A percentile compares a stretch with the other conserved stretches of the same genome.
Evolutionary conservation across 2,888 invertebrate species (phyloP).

Genomic region (Watsonalla cultraria): DNA sequence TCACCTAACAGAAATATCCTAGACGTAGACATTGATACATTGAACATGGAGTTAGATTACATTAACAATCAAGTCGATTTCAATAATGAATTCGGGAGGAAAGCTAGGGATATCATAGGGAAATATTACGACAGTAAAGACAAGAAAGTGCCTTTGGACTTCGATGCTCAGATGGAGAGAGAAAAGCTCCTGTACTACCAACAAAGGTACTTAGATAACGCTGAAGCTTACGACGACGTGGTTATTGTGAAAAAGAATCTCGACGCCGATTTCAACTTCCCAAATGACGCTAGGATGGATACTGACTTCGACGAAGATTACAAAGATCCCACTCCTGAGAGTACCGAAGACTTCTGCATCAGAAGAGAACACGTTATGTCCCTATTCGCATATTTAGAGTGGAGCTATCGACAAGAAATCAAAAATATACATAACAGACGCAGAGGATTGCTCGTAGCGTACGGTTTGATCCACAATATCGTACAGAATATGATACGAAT

Average conservation of each 20-base stretch:
- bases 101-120: slow-evolving; percentile 65
- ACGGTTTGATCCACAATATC: slow-evolving; percentile 90
- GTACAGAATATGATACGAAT: slow-evolving; percentile 88
- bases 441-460: slow-evolving; percentile 85
- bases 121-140: slow-evolving; percentile 57
- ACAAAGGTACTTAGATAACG: slow-evolving; percentile 65
- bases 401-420: slow-evolving; percentile 83
- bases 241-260: slow-evolving; percentile 72
- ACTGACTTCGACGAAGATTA: slow-evolving; percentile 70
- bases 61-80: slow-evolving; percentile 67
- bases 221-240: slow-evolving; percentile 68
- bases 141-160: slow-evolving; percentile 58
- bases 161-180: slow-evolving; percentile 74
- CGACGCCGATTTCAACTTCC: slow-evolving; percentile 74
- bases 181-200: slow-evolving; percentile 71
- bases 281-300: slow-evolving; percentile 65
- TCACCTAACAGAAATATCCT: slow-evolving; percentile 43
- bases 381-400: slow-evolving; percentile 89
- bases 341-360: slow-evolving; percentile 76
- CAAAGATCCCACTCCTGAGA: slow-evolving; percentile 57
- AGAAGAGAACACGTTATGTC: slow-evolving; percentile 86
- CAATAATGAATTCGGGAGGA: slow-evolving; percentile 64
- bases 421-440: slow-evolving; percentile 80
- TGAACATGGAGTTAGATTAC: slow-evolving; percentile 68
- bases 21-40: slow-evolving; percentile 59